Base-by-base conservation (phyloP, 1,140 invertebrate species). In the Drosophila asahinai region DNA sequence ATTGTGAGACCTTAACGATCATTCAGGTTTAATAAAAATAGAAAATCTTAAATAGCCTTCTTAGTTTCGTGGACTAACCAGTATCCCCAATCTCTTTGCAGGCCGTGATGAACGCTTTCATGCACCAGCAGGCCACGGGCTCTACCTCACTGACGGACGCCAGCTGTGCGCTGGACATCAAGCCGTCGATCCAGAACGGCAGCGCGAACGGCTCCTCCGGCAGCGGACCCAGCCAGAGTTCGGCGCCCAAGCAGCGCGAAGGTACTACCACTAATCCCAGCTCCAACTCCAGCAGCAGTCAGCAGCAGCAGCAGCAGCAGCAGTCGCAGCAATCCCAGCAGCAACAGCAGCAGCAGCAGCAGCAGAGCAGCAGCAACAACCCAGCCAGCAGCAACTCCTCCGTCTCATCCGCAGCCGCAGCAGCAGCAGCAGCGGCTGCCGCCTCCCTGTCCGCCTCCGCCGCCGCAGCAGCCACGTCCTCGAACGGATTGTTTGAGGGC, bases 231-330 rank as follows among this genome's bases (percentile, higher is more conserved):
- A 59, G 83, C 17, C 86, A 84, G 25, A 86, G 91, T 7, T 62
- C 93, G 93, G 94, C 93, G 87, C 94, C 93, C 93, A 97, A 97
- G 93, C 96, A 97, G 93, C 95, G 96, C 83, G 96, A 97, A 97
- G 96, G 77, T 77, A 91, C 79, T 61, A 86, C 71, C 51, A 92
- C 78, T 76, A 92, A 80, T 76, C 90, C 82, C 79, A 93, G 81
- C 61, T 90, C 83, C 77, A 92, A 77, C 75, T 83, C 76, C 75
- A 83, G 58, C 75, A 89, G 61, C 70, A 80, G 75, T 19, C 68
- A 77, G 58, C 78, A 92, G 78, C 71, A 90, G 66, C 67, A 84
- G 70, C 79, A 84, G 70, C 79, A 70, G 47, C 70, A 62, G 22
- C 59, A 70, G 30, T 59, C 48, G 8, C 59, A 77, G 38, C 80